phyloP scores from a whole-genome alignment of 2,113 vertebrate genomes.

The Ciconia stormi region DNA sequence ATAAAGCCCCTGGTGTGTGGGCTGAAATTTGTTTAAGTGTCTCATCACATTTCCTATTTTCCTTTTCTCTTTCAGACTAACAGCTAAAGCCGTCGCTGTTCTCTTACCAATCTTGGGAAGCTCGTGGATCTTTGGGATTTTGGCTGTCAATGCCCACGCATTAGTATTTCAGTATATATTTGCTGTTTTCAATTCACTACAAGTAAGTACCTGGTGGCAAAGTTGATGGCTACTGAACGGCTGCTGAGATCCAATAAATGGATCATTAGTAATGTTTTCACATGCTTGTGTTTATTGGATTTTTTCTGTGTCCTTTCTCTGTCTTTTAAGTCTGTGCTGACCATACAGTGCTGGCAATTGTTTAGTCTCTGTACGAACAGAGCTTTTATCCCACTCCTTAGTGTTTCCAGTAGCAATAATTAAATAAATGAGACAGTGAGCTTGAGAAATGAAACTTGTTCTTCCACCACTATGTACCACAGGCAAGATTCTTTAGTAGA shows the following conservation, averaged over 20 bases:
- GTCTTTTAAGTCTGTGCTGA: background rate
- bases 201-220: slow-evolving; percentile 74
- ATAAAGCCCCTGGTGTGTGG: no score
- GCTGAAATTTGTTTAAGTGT: background rate
- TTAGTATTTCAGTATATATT: slow-evolving; percentile 94
- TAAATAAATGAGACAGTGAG: background rate
- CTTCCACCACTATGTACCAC: background rate
- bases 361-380: background rate
- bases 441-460: background rate
- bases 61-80: slow-evolving; percentile 77
- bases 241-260: background rate
- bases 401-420: background rate
- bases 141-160: slow-evolving; percentile 86
- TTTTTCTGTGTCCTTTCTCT: background rate
- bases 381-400: background rate
- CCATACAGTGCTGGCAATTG: background rate
- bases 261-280: background rate
- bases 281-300: background rate
- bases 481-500: background rate
- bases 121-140: slow-evolving; percentile 94
- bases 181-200: slow-evolving; percentile 92
- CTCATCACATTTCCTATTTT: background rate
- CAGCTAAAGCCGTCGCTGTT: slow-evolving; percentile 91
- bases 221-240: background rate
- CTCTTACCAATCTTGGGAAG: slow-evolving; percentile 93